A percentile compares a stretch with the other conserved stretches of the same genome.
phyloP scores from a whole-genome alignment of 2,888 invertebrate species.

The Byasa hedistus region DNA sequence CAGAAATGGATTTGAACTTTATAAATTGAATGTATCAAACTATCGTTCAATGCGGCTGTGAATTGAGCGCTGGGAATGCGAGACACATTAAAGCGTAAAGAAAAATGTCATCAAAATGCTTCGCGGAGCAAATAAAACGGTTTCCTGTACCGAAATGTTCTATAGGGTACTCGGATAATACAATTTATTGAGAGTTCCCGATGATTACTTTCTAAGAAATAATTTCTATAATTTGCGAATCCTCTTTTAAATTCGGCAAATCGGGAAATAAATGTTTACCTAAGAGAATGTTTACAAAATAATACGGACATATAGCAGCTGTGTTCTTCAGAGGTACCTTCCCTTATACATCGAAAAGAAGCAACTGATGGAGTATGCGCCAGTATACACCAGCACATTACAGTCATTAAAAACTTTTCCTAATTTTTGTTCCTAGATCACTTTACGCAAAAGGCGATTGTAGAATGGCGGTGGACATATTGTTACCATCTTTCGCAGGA shows the following conservation, averaged over 20 bases:
- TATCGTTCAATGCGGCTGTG: slow-evolving; percentile 57
- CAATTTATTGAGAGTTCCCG: slow-evolving; percentile 24
- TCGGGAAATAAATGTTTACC: too few species aligned
- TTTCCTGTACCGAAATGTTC: slow-evolving; percentile 54
- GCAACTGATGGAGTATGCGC: too few species aligned
- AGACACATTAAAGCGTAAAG: slow-evolving; percentile 58
- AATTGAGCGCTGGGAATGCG: slow-evolving; percentile 51
- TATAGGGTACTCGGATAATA: slow-evolving; percentile 42
- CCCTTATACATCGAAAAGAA: too few species aligned
- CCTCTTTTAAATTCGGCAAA: neutral
- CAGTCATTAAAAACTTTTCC: too few species aligned
- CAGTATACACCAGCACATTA: too few species aligned
- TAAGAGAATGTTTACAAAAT: too few species aligned
- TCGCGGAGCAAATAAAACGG: slow-evolving; percentile 64
- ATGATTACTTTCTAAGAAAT: slow-evolving; percentile 16
- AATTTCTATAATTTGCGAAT: neutral
- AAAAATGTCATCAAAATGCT: slow-evolving; percentile 58
- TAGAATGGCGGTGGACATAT: too few species aligned
- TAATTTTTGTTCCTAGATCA: too few species aligned
- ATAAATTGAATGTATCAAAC: slow-evolving; percentile 40
- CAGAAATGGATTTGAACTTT: slow-evolving; percentile 18
- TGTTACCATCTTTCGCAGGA: too few species aligned
- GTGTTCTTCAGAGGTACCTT: too few species aligned
- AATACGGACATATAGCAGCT: too few species aligned
- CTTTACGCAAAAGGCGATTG: too few species aligned